Base-by-base conservation (phyloP, 2,113 vertebrate species). In the Protobothrops flavoviridis region DNA sequence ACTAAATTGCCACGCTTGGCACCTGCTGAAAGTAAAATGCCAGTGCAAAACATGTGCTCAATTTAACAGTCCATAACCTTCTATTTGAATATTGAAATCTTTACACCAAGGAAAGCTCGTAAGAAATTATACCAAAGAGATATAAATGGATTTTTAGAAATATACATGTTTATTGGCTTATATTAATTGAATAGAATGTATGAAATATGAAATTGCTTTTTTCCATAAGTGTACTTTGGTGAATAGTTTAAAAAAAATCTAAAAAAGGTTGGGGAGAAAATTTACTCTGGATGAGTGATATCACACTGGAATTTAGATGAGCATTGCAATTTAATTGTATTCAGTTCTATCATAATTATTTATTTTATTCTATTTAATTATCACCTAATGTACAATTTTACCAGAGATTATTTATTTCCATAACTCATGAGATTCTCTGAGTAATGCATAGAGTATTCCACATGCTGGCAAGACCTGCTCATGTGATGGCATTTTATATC, bases 21-120 rank as follows among this genome's bases (percentile, higher is more conserved):
- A 95, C 94, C 97, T 96, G 95, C 94, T 96, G 95, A 94, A 97
- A 95, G 93, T 94, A 95, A 97, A 96, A 97, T 96, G 96, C 96
- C 96, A 95, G 33, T 94, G 96, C 90, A 96, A 95, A 97, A 95
- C 94, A 95, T 94, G 95, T 96, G 94, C 95, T 97, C 96, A 96
- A 95, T 94, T 96, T 97, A 97, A 97, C 94, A 97, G 96, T 94
- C 96, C 94, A 81, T 97, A 97, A 95, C 94, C 90, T 91, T 96
- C 95, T 94, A 97, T 97, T 97, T 95, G 92, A 97, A 96, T 92
- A 96, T 48, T 95, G 94, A 95, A 96, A 96, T 96, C 96, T 92
- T 95, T 95, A 94, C 92, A 90, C 94, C 52, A 93, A 97, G 94
- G 95, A 97, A 96, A 97, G 93, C 95, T 96, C 91, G 88, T 96